Base-by-base conservation (phyloP, 1,140 invertebrate genomes). In the Andrena cerasifolii region DNA sequence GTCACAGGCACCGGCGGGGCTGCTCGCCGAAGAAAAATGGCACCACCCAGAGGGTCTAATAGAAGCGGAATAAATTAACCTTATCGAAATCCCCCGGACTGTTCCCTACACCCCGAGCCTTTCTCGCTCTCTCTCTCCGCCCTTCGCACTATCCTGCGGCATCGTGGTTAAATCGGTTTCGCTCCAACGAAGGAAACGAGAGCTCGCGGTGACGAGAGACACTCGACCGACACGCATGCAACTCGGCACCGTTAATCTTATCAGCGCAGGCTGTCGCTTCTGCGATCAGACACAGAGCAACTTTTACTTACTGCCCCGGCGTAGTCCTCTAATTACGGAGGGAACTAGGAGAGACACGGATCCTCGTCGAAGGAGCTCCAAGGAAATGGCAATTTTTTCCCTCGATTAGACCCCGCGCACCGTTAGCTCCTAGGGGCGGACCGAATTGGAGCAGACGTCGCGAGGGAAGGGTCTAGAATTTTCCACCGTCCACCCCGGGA, bases 61-160 rank as follows among this genome's bases (percentile, higher is more conserved):
- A 62, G 49, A 43, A 67, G 28, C 53, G 12, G 76, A 78, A 71
- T 61, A 72, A 78, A 83, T 77, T 83, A 71, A 82, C 78, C 62
- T 82, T 80, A 80, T 81, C 80, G 18, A 63, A 63, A 61, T 28
- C 45, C 51, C 16, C 6, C 0, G 4, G 3, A 8, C 3, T 10
- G 33, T 18, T 40, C 40, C 12, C 31, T 18, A n/a, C n/a, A n/a
- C 5, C 6, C 0, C 2, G n/a, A 14, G 18, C 24, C 16, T 65
- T 3, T 49, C 18, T 8, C 31, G 28, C n/a, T 51, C 51, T 36
- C n/a, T 51, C 51, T 36, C n/a, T 33, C 4, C 3, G 10, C 36
- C 36, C 36, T 40, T 40, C 10, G 10, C n/a, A n/a, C n/a, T n/a
- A n/a, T n/a, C n/a, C n/a, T n/a, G n/a, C n/a, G n/a, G n/a, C n/a